These are phyloP conservation scores for Abrostola tripartita DNA, from an alignment of 2,888 invertebrate species.

Conservation along the genomic window DNA sequence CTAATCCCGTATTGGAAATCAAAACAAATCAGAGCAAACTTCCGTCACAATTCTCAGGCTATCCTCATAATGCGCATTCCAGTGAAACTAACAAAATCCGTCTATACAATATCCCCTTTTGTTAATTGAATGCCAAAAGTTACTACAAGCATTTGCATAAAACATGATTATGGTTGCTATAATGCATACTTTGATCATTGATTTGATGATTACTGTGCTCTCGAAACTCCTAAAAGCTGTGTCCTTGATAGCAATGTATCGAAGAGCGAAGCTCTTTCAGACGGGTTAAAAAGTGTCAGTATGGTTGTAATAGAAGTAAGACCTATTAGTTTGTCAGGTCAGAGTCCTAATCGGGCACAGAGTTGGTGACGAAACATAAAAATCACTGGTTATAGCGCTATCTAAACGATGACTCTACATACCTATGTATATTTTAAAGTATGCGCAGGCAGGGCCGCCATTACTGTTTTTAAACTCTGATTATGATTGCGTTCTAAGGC, in stretches of 20 bases:
- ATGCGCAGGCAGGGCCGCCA: too few relatives aligned
- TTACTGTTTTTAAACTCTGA: too few relatives aligned
- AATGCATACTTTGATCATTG: conserved; percentile 23
- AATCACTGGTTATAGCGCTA: too few relatives aligned
- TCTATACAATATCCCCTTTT: conserved; percentile 10
- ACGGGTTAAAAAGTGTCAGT: too few relatives aligned
- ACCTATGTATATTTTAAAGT: too few relatives aligned
- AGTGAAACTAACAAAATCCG: conserved; percentile 5
- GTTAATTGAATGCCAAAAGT: conserved; percentile 27
- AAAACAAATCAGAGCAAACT: conserved; percentile 31
- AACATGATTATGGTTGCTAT: conserved; percentile 36
- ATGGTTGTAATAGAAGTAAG: too few relatives aligned
- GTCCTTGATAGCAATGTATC: neutral
- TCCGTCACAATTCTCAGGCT: conserved; percentile 1
- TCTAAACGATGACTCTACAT: too few relatives aligned
- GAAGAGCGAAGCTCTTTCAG: neutral
- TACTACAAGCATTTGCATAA: conserved; percentile 37
- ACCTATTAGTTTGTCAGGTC: too few relatives aligned
- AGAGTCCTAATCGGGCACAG: too few relatives aligned
- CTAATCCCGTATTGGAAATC: conserved; percentile 33
- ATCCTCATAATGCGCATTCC: conserved; percentile 12
- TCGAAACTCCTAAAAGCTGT: conserved; percentile 4
- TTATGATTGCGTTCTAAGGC: too few relatives aligned
- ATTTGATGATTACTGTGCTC: conserved; percentile 16
- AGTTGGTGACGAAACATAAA: too few relatives aligned